phyloP scores from a whole-genome alignment of 1,140 invertebrate genomes.

The Lepeophtheirus salmonis region DNA sequence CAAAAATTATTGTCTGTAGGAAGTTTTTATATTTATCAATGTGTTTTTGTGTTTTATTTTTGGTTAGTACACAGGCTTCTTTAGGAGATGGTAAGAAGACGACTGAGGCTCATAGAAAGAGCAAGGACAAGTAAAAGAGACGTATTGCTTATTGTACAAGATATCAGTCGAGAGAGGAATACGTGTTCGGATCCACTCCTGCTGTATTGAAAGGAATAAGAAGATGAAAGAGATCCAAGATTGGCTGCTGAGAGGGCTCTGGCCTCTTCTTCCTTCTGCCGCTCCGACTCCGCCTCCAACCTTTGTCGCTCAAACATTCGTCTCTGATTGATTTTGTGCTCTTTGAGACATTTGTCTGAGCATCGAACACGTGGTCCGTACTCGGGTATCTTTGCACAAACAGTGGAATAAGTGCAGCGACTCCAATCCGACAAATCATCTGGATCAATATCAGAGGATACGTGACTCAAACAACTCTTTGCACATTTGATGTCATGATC shows the following conservation, averaged over 20 bases:
- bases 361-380: not conserved
- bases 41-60: no score
- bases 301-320: not conserved
- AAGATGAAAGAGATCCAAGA: not conserved
- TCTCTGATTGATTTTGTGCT: not conserved
- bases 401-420: conserved; percentile 5
- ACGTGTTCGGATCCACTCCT: no score
- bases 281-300: not conserved
- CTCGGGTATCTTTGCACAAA: not conserved
- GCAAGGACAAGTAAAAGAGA: no score
- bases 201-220: no score
- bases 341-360: not conserved
- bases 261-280: conserved; percentile 1
- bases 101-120: no score
- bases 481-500: not conserved
- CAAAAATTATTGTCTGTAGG: no score
- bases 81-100: no score
- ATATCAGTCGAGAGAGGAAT: no score
- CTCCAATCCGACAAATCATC: conserved; percentile 1
- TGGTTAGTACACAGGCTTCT: no score
- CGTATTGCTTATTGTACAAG: no score
- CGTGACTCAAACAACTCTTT: conserved; percentile 2
- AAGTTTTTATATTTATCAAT: no score
- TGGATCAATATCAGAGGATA: not conserved
- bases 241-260: not conserved